Percentiles rank a stretch among this genome's conserved stretches.
phyloP scores from a whole-genome alignment of 2,888 invertebrate species.

The Lacanobia wlatinum region DNA sequence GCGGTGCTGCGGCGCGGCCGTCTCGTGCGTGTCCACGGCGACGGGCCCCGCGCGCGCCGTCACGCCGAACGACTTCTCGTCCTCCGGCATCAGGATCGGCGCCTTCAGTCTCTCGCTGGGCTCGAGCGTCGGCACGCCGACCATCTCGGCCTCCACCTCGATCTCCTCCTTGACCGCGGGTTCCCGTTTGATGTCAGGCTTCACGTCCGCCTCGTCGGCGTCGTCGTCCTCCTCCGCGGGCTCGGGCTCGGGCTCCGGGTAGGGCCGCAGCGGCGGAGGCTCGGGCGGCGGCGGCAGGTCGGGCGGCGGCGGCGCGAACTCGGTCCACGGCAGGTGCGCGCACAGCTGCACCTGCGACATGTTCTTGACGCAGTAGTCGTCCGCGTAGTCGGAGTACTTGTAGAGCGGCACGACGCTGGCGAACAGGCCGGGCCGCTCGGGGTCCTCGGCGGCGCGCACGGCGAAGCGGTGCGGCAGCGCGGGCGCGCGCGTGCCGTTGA shows the following conservation, averaged over 20 bases:
- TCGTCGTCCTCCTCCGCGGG: slow-evolving; percentile 67
- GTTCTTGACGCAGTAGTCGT: slow-evolving; percentile 87
- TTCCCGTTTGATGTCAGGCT: slow-evolving; percentile 49
- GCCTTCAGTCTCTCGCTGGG: slow-evolving; percentile 83
- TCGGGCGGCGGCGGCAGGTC: slow-evolving; percentile 80
- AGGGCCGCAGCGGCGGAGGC: slow-evolving; percentile 81
- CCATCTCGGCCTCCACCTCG: slow-evolving; percentile 61
- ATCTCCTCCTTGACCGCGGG: slow-evolving; percentile 53
- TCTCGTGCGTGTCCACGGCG: slow-evolving; percentile 45
- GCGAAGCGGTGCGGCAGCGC: slow-evolving; percentile 81
- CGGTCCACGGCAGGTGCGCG: slow-evolving; percentile 79
- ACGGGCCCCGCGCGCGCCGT: slow-evolving; percentile 55
- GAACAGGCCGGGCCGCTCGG: slow-evolving; percentile 81
- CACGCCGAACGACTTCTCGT: slow-evolving; percentile 70
- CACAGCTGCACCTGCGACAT: slow-evolving; percentile 81
- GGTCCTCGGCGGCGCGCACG: slow-evolving; percentile 79
- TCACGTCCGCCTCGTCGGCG: slow-evolving; percentile 46
- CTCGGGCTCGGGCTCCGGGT: slow-evolving; percentile 79
- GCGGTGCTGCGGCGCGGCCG: slow-evolving; percentile 76
- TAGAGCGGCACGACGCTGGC: slow-evolving; percentile 85
- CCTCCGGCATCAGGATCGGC: slow-evolving; percentile 76
- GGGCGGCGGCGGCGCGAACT: slow-evolving; percentile 84
- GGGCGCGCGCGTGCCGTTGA: slow-evolving; percentile 91
- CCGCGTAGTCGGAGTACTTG: slow-evolving; percentile 88
- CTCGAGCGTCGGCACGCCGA: slow-evolving; percentile 69